A percentile compares a stretch with the other conserved stretches of the same genome.
These are phyloP conservation scores for Oophaga pumilio DNA, from an alignment of 2,113 vertebrate species.

Conservation along the genomic window DNA sequence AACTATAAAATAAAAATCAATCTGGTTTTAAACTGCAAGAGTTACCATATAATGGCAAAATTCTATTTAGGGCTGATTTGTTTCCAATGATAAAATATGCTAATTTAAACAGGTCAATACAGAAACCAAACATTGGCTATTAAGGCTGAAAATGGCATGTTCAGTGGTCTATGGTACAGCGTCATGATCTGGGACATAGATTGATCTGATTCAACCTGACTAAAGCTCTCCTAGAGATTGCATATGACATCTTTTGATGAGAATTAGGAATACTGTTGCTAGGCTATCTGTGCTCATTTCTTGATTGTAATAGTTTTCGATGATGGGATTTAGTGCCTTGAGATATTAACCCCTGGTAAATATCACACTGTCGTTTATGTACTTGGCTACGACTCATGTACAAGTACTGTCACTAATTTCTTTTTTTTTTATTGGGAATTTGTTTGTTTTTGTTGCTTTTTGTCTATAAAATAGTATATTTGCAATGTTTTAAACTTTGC, in stretches of 20 bases:
- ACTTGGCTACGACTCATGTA: not conserved
- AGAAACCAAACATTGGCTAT: not conserved
- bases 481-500: not conserved
- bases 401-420: not conserved
- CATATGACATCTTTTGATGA: slow-evolving; percentile 42
- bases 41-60: too few relatives aligned
- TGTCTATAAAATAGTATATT: not conserved
- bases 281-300: slow-evolving; percentile 37
- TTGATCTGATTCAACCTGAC: slow-evolving; percentile 48
- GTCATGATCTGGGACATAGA: slow-evolving; percentile 11
- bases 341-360: slow-evolving; percentile 40
- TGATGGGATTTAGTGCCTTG: slow-evolving; percentile 38
- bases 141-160: slow-evolving; percentile 37
- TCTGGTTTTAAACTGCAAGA: too few relatives aligned
- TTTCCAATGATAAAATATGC: not conserved
- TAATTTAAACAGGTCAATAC: not conserved
- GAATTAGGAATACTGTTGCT: slow-evolving; percentile 44
- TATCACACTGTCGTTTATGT: slow-evolving; percentile 36
- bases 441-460: not conserved
- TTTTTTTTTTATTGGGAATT: not conserved
- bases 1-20: too few relatives aligned
- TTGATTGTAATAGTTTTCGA: slow-evolving; percentile 54
- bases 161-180: not conserved
- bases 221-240: slow-evolving; percentile 35
- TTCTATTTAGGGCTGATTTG: too few relatives aligned